Conservation (phyloP, 2,888 invertebrate genomes). For the Andrena flavipes region DNA sequence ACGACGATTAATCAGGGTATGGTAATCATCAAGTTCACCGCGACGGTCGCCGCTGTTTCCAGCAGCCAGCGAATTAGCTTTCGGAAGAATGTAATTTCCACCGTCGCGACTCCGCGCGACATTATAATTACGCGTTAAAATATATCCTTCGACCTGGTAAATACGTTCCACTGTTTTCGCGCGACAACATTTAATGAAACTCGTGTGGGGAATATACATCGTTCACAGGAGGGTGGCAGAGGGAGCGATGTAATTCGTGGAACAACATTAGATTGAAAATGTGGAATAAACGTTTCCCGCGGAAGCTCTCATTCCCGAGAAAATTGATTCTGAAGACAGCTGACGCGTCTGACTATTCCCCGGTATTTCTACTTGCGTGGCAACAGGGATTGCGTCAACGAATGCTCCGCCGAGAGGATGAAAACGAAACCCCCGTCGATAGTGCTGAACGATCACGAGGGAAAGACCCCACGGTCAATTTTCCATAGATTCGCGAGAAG, state of each 20-base stretch:
- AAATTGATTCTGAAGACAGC: not conserved
- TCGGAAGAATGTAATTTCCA: slow-evolving; percentile 62
- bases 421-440: not conserved
- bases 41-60: slow-evolving; percentile 33
- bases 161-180: slow-evolving; percentile 8
- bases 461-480: slow-evolving; percentile 4
- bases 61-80: slow-evolving; percentile 52
- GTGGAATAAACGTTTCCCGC: not conserved
- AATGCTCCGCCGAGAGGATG: not conserved
- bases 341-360: not conserved
- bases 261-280: not conserved
- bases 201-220: slow-evolving; percentile 6
- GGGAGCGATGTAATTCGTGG: not conserved
- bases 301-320: not conserved
- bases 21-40: slow-evolving; percentile 66
- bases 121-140: slow-evolving; percentile 55
- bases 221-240: not conserved
- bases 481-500: slow-evolving; percentile 8
- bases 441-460: not conserved
- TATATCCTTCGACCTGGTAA: slow-evolving; percentile 18
- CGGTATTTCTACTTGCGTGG: not conserved
- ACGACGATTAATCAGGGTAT: slow-evolving; percentile 67
- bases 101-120: slow-evolving; percentile 32
- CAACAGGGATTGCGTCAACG: not conserved
- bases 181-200: slow-evolving; percentile 47